Conservation (phyloP, 2,888 invertebrate species). For the Alloscopus bannaensis region DNA sequence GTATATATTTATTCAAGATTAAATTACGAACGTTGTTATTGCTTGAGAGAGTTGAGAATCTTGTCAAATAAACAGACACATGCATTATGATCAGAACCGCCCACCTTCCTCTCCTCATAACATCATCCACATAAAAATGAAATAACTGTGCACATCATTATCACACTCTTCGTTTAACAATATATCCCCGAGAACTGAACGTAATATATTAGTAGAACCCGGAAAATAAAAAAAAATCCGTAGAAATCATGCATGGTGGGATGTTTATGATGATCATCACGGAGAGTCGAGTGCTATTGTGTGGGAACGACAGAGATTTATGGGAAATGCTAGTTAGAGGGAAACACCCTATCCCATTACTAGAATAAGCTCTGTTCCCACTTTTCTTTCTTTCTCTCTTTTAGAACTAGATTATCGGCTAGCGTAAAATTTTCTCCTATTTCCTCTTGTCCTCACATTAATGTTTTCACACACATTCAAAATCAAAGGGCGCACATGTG, state of each 20-base stretch:
- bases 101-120: not conserved
- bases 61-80: no score
- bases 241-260: constrained; percentile 41
- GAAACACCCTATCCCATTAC: constrained; percentile 71
- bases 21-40: no score
- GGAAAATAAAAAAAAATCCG: constrained; percentile 28
- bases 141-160: constrained; percentile 12
- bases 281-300: constrained; percentile 64
- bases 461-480: constrained; percentile 70
- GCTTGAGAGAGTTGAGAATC: no score
- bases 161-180: not conserved
- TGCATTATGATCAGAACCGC: no score
- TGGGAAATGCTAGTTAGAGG: constrained; percentile 68
- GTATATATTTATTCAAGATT: no score
- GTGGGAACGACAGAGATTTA: constrained; percentile 73
- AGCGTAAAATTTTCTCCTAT: constrained; percentile 49
- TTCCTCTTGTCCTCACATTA: constrained; percentile 68
- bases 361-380: constrained; percentile 54
- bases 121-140: constrained; percentile 25
- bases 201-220: no score
- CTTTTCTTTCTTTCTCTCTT: constrained; percentile 22
- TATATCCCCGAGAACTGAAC: not conserved
- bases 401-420: constrained; percentile 40
- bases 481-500: constrained; percentile 62
- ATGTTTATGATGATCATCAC: constrained; percentile 45